Conservation (phyloP, 2,797 vertebrate genomes). For the Selene dorsalis region DNA sequence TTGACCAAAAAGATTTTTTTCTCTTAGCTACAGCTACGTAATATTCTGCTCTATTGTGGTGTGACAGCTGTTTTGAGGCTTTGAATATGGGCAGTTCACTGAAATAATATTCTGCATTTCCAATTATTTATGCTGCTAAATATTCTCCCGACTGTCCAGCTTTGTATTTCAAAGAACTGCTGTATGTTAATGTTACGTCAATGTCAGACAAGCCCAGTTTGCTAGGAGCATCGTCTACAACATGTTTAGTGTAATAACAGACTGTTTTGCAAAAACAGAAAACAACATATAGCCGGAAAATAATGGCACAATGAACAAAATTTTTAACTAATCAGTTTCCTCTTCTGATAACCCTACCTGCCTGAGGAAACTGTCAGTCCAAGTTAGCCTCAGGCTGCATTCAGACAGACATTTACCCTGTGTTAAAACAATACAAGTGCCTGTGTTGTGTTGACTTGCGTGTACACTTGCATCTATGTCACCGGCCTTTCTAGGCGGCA, state of each 20-base stretch:
- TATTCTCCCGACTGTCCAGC: background rate
- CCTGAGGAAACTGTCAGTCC: conserved; percentile 2
- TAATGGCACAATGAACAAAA: background rate
- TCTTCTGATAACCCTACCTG: conserved; percentile 29
- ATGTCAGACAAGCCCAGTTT: background rate
- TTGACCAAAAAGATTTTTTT: conserved; percentile 7
- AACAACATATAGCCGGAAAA: background rate
- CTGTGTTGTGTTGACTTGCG: background rate
- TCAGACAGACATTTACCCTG: background rate
- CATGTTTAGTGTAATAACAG: background rate
- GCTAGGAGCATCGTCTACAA: background rate
- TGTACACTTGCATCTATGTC: background rate
- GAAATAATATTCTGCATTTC: background rate
- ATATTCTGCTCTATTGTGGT: background rate
- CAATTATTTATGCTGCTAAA: conserved; percentile 3
- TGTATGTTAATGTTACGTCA: background rate
- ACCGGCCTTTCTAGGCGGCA: background rate
- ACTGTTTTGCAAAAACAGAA: background rate
- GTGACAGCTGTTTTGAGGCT: background rate
- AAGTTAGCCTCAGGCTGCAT: background rate
- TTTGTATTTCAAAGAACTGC: background rate
- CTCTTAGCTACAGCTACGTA: background rate
- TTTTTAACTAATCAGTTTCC: conserved; percentile 26
- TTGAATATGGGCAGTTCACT: background rate
- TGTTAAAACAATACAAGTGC: background rate